Base-by-base conservation (phyloP, 2,113 vertebrate genomes). In the Phrynosoma platyrhinos region DNA sequence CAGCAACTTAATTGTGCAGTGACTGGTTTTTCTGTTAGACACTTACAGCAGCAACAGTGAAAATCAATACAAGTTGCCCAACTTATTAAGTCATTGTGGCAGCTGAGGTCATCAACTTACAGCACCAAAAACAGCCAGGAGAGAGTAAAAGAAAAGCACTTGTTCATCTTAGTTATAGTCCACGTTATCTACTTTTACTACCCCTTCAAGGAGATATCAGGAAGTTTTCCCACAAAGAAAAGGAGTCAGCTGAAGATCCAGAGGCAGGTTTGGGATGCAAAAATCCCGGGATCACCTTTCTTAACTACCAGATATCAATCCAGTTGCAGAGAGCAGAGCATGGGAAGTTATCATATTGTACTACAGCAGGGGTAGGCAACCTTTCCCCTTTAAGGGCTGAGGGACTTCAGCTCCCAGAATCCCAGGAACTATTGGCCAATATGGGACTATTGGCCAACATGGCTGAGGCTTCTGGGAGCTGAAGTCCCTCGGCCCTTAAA, bases 1-100 rank as follows among this genome's bases (percentile, higher is more conserved):
- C 79, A 89, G 21, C 75, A 74, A 62, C 40, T 89, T 85, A 62
- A 89, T 36, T 85, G 68, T 74, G 36, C 77, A 74, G 88, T 85
- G 76, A 80, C 82, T 62, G 82, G 12, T 85, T 85, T 72, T 64
- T 32, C 68, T 18, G 77, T 85, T 89, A 84, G 88, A 85, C 69
- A 36, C 76, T 84, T 62, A 64, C 58, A 83, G 27, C 62, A 52
- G 32, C 42, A 23, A 40, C 47, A 55, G 47, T 2, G 27, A 89
- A 85, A 88, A 89, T 72, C 52, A 64, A 84, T 84, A 64, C 20
- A 27, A 13, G 40, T 64, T 79, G 71, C 36, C 40, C 69, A 80
- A 52, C 36, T 85, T 85, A 84, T 84, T 72, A 79, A 83, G 80
- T 77, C 85, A 83, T 36, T 47, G 47, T 80, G 68, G 52, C 88